Evolutionary conservation across 2,888 invertebrate species (phyloP), one percentile per base, ranked within the genome.

Genomic region (Chalcis sispes): DNA sequence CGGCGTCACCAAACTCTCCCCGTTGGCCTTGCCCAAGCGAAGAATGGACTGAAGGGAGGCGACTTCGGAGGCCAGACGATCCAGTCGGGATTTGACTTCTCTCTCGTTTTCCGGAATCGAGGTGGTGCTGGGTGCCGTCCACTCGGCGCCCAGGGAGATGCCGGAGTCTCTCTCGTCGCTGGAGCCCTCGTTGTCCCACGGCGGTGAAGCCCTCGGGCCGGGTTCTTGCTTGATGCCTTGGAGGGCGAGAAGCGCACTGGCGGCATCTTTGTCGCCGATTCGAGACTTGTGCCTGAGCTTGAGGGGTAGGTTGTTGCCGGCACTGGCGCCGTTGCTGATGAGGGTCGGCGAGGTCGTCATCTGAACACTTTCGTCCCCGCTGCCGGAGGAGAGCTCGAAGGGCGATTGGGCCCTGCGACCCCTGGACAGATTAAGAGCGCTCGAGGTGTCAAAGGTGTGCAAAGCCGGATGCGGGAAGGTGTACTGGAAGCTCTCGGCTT

Each of bases 271-370:
- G 87, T 96, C 96, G 10, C 96, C 96, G 78, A 97, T 91, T 86
- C 96, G 95, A 46, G 95, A 95, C 89, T 97, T 97, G 91, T 97
- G 97, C 86, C 97, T 93, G 80, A 97, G 91, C 88, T 97, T 97
- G 83, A 96, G 92, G 1, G 97, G 97, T 87, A 97, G 91, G 83
- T 95, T 93, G 87, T 95, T 95, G 89, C 95, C 94, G 42, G 92
- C 90, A 23, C 71, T 61, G 25, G 23, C 66, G 23, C 66, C 71
- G 54, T 56, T 52, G 4, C 36, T 20, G 10, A 72, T 42, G 13
- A 76, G 62, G 25, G 75, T 66, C 2, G 75, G 72, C 75, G 91
- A 90, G 73, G 90, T 85, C 82, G 90, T 90, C 80, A 91, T 90
- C 61, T 85, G 90, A 0, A 89, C 87, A 46, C 90, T 89, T 84